Evolutionary conservation across 2,888 invertebrate species (phyloP), one percentile per base, ranked within the genome.

Genomic region (Eupsilia transversa): DNA sequence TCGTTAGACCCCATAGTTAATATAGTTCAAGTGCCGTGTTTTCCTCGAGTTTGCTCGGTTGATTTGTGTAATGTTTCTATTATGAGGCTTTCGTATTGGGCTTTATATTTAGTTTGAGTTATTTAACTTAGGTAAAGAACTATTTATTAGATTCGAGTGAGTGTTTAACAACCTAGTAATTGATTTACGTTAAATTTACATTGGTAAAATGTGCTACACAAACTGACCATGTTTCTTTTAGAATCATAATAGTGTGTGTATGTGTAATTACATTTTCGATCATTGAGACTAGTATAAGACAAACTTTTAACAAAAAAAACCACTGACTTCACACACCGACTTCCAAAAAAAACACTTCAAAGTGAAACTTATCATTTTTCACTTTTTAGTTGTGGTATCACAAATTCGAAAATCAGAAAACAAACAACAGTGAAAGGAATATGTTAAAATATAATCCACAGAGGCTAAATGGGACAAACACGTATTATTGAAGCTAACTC

Each of bases 1-100:
- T 87, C 85, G 83, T 86, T 89, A 80, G 64, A 69, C 41, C 67
- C 69, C 71, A 76, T 80, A 83, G 83, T 87, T 89, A 84, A 80
- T 79, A 83, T 80, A 77, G 69, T 81, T 76, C 70, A 69, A 83
- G 56, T 82, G 69, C 66, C 61, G 35, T 72, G 75, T 74, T 85
- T 80, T 65, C 73, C 63, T 72, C 46, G 54, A 60, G 71, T 85
- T 73, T 79, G 70, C 54, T 70, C 20, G 41, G 65, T 52, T 79
- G 74, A 71, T 54, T 82, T 72, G 63, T 49, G 69, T 78, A 77
- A 80, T 73, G 71, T 59, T 60, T 78, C 72, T 78, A 77, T 77
- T 70, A 72, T 61, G 33, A 38, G 27, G 41, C 54, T 72, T 72
- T 71, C 3, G 72, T 71, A 66, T 68, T 66, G 30, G 1, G 12